Evolutionary conservation across 2,888 invertebrate genomes (phyloP), one percentile per base, ranked within the genome.

Genomic region (Amiota communis): DNA sequence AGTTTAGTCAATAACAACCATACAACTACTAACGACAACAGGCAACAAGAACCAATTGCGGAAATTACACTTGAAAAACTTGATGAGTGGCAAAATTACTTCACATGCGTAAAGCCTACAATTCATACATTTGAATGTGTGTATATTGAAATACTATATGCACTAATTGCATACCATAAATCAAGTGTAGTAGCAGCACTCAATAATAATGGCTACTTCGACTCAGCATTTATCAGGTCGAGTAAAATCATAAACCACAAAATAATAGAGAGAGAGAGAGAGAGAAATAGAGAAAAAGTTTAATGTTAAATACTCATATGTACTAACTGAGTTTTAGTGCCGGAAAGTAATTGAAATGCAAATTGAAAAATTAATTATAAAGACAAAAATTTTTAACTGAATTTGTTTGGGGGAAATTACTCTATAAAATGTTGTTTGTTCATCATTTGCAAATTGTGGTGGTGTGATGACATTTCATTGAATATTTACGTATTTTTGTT

Each of bases 161-260:
- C 67, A 51, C 51, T 68, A 68, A 68, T 68, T 68, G 51, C 53
- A 48, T n/a, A 48, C 53, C 51, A 68, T 68, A 68, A 68, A 68
- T 68, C 67, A 68, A 68, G 67, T 68, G 51, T 23, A 23, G 23
- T 23, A 23, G 20, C 51, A 36, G 17, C 53, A 51, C 67, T 68
- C 53, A 20, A 51, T 68, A 23, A 53, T 68, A 51, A 51, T 68
- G 23, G 51, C 67, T 46, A 36, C 20, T 9, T 49, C 49, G 48
- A 17, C 48, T 48, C 65, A 49, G 17, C 65, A 15, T n/a, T 65
- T 47, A 36, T 36, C 36, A 36, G 36, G 36, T 36, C 36, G 36
- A 36, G 36, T 36, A 36, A 36, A 36, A 36, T 36, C 36, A 36
- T 36, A 36, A 6, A 36, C 36, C 36, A 36, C 36, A 36, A 36